These are phyloP conservation scores for Deroptyus accipitrinus DNA, from an alignment of 2,113 vertebrate genomes.

Conservation along the genomic window DNA sequence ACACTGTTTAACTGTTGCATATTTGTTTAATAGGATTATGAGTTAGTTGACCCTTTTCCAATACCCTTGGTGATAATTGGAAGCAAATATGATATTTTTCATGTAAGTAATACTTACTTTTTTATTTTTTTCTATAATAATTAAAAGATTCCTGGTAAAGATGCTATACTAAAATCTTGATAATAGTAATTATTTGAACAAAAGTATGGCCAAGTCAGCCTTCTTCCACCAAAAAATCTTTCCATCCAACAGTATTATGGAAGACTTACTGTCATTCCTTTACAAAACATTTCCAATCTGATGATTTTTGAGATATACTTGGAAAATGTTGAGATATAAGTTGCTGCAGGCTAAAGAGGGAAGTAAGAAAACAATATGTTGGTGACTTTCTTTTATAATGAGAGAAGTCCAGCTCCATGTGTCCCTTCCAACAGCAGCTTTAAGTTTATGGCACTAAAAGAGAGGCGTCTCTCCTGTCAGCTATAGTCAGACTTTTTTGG, in stretches of 20 bases:
- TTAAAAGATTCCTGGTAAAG: background rate
- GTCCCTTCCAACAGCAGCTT: background rate
- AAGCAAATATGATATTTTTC: conserved; percentile 94
- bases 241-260: background rate
- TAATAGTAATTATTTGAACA: background rate
- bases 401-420: background rate
- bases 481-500: background rate
- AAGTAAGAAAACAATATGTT: background rate
- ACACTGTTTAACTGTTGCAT: background rate
- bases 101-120: conserved; percentile 76
- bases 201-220: background rate
- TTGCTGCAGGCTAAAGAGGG: background rate
- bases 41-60: conserved; percentile 90
- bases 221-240: background rate
- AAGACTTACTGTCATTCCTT: background rate
- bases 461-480: background rate
- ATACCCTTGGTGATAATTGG: conserved; percentile 91
- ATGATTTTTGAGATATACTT: background rate
- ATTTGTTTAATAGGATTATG: conserved; percentile 84
- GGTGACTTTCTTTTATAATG: background rate
- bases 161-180: background rate
- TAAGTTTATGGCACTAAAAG: background rate
- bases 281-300: background rate
- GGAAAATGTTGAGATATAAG: background rate
- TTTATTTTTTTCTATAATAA: background rate